Conservation (phyloP, 2,888 invertebrate genomes). For the Mythimna pallens region DNA sequence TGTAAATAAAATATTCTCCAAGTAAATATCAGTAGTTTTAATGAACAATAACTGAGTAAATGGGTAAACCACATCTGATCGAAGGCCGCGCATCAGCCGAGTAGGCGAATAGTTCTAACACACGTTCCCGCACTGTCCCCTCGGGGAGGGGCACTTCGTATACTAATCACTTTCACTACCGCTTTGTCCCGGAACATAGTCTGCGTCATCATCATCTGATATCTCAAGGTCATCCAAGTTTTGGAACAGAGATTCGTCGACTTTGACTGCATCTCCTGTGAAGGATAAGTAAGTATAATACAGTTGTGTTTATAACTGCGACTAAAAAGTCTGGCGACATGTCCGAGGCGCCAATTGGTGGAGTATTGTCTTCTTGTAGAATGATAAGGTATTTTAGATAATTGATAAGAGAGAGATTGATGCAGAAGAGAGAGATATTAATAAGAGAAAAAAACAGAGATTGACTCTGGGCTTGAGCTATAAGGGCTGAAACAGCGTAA, state of each 20-base stretch:
- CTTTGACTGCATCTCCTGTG: conserved; percentile 95
- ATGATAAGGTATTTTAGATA: not conserved
- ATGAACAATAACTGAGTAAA: conserved; percentile 77
- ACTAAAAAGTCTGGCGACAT: too few species aligned
- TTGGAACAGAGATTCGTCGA: conserved; percentile 98
- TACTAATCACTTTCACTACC: conserved; percentile 86
- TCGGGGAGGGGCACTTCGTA: conserved; percentile 29
- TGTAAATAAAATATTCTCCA: conserved; percentile 90
- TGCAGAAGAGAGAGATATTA: too few species aligned
- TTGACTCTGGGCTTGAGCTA: too few species aligned
- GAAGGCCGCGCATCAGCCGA: conserved; percentile 51
- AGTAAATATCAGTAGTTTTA: conserved; percentile 79
- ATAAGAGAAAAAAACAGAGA: too few species aligned
- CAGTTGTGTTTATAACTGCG: too few species aligned
- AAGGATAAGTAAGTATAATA: conserved; percentile 51
- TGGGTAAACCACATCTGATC: conserved; percentile 62
- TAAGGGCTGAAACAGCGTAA: too few species aligned
- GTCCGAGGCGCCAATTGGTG: too few species aligned
- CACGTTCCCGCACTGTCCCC: conserved; percentile 47
- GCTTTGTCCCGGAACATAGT: conserved; percentile 91
- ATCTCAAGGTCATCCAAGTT: conserved; percentile 96
- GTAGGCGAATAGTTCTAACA: conserved; percentile 53
- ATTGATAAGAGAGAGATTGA: too few species aligned
- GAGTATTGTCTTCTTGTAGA: too few species aligned
- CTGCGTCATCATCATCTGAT: conserved; percentile 92